Conservation (phyloP, 2,797 vertebrate species). For the Pseudochirops cupreus region DNA sequence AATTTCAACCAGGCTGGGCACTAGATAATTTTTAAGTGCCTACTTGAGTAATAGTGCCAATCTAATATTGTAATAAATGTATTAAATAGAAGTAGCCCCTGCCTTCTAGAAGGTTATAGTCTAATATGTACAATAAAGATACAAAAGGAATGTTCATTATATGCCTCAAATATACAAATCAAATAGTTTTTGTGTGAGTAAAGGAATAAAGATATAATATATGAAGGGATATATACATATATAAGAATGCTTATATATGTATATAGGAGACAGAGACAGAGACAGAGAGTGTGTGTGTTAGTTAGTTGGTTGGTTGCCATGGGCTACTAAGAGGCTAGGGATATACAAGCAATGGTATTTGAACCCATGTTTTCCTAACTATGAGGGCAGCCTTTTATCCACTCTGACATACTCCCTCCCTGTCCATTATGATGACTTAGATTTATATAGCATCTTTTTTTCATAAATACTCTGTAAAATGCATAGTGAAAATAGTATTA, state of each 20-base stretch:
- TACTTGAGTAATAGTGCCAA: neutral
- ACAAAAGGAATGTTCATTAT: neutral
- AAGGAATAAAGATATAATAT: neutral
- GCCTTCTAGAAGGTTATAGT: neutral
- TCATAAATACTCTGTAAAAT: neutral
- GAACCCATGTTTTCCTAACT: neutral
- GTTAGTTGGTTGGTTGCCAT: neutral
- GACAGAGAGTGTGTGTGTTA: no score
- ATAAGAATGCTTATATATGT: neutral
- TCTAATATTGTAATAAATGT: neutral
- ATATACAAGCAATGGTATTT: neutral
- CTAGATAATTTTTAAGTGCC: neutral
- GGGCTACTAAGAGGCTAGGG: neutral
- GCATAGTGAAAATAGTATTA: neutral
- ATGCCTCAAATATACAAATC: neutral
- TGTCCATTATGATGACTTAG: neutral
- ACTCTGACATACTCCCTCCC: neutral
- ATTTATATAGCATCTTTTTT: neutral
- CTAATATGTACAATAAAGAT: neutral
- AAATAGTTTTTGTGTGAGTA: neutral
- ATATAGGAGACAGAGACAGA: no score
- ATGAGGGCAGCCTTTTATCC: neutral
- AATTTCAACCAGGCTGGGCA: neutral
- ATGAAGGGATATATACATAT: neutral
- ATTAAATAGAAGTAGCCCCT: neutral